Evolutionary conservation across 2,888 invertebrate genomes (phyloP).

Genomic region (Tetranychus truncatus): DNA sequence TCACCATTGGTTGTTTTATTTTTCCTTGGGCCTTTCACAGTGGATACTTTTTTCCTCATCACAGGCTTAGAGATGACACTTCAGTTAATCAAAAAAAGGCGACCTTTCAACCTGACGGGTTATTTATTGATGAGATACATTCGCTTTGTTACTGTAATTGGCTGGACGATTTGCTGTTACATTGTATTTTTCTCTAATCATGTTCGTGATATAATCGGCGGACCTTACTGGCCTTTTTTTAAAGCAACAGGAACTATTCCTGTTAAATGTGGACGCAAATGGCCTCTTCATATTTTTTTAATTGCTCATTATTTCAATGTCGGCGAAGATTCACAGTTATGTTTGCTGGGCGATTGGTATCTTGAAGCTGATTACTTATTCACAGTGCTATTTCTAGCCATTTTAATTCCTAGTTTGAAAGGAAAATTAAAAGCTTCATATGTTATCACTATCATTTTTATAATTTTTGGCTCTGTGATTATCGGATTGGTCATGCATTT

Average conservation of each 20-base stretch:
- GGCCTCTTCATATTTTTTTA: background rate
- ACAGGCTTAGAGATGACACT: constrained; percentile 2
- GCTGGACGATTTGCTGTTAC: background rate
- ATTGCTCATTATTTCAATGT: background rate
- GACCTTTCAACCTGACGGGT: background rate
- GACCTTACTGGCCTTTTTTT: background rate
- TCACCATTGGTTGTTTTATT: background rate
- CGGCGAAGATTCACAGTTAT: background rate
- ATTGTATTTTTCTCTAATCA: background rate
- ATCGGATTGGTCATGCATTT: background rate
- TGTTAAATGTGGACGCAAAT: background rate
- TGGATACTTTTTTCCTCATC: background rate
- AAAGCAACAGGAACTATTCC: background rate
- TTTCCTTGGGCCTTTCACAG: background rate
- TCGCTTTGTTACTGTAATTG: background rate
- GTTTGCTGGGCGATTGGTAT: background rate
- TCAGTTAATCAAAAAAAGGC: background rate
- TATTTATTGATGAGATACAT: background rate
- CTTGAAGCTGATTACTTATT: background rate
- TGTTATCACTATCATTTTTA: background rate
- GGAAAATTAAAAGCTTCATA: background rate
- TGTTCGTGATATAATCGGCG: background rate
- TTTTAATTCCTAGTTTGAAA: background rate
- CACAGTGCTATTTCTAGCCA: background rate
- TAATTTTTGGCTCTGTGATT: background rate